Conservation (phyloP, 92 coral and sea anemone genomes). For the Virgularia gustaviana region DNA sequence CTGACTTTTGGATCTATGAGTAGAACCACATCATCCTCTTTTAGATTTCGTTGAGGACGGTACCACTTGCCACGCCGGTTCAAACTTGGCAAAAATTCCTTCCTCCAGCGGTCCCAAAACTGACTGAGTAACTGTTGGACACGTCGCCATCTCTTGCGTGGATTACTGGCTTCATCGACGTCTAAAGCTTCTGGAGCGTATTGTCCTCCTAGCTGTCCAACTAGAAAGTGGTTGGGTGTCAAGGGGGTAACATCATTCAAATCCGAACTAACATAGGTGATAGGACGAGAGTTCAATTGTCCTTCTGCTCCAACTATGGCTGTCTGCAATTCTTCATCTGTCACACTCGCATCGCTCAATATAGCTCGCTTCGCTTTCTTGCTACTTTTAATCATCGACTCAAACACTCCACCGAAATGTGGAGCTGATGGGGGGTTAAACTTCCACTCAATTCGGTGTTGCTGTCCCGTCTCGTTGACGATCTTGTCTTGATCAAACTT, state of each 20-base stretch:
- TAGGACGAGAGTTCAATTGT: background rate
- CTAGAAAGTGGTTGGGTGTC: background rate
- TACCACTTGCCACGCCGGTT: constrained; percentile 8
- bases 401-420: no score
- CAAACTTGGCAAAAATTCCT: background rate
- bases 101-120: constrained; percentile 34
- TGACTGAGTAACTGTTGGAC: constrained; percentile 55
- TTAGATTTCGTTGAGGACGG: constrained; percentile 46
- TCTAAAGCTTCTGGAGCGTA: constrained; percentile 36
- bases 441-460: constrained; percentile 48
- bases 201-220: background rate
- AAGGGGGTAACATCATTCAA: background rate
- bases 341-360: background rate
- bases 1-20: constrained; percentile 42
- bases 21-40: constrained; percentile 57
- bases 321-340: background rate
- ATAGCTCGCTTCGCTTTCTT: background rate
- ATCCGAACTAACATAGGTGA: background rate
- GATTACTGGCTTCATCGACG: constrained; percentile 38
- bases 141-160: constrained; percentile 58
- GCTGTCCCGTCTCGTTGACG: constrained; percentile 27
- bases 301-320: background rate
- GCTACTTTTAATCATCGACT: no score
- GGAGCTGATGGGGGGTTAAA: constrained; percentile 56
- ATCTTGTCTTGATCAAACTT: constrained; percentile 50